Percentiles rank a stretch among this genome's conserved stretches.
Conservation (phyloP, 2,888 invertebrate species). For the Clitarchus hookeri region DNA sequence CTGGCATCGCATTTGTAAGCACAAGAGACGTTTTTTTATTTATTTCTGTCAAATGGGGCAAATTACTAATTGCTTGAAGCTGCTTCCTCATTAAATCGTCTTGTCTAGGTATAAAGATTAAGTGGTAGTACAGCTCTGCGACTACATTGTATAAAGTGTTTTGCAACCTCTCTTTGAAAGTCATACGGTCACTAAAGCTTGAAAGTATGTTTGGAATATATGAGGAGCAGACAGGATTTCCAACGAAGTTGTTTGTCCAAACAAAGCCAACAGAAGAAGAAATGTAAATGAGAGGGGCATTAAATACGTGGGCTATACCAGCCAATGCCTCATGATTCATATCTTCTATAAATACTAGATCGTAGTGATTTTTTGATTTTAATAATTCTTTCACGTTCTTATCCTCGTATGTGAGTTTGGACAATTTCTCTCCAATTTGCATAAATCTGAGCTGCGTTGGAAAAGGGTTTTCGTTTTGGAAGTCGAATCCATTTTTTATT, state of each 20-base stretch:
- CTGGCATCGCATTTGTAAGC: constrained; percentile 47
- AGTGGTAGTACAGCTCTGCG: not conserved
- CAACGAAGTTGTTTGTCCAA: constrained; percentile 57
- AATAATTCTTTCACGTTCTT: constrained; percentile 37
- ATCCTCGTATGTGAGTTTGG: constrained; percentile 27
- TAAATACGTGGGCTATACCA: constrained; percentile 58
- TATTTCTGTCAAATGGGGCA: constrained; percentile 40
- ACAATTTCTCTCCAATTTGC: not conserved
- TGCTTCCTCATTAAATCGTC: constrained; percentile 28
- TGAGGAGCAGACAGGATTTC: constrained; percentile 56
- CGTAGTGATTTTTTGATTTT: constrained; percentile 50
- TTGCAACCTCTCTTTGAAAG: constrained; percentile 59
- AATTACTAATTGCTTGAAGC: constrained; percentile 34
- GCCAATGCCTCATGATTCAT: constrained; percentile 57
- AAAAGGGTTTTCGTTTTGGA: too few species aligned
- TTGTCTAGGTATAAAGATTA: constrained; percentile 21
- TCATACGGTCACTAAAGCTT: constrained; percentile 55
- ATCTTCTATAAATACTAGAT: constrained; percentile 58
- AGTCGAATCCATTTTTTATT: too few species aligned
- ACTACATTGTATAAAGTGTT: constrained; percentile 53
- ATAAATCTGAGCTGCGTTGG: too few species aligned
- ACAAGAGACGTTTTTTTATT: constrained; percentile 42
- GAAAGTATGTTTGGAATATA: constrained; percentile 57
- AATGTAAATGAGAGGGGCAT: constrained; percentile 52
- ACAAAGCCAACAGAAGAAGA: constrained; percentile 56